Evolutionary conservation across 1,140 invertebrate species (phyloP).

Genomic region (Drosophila seguyi): DNA sequence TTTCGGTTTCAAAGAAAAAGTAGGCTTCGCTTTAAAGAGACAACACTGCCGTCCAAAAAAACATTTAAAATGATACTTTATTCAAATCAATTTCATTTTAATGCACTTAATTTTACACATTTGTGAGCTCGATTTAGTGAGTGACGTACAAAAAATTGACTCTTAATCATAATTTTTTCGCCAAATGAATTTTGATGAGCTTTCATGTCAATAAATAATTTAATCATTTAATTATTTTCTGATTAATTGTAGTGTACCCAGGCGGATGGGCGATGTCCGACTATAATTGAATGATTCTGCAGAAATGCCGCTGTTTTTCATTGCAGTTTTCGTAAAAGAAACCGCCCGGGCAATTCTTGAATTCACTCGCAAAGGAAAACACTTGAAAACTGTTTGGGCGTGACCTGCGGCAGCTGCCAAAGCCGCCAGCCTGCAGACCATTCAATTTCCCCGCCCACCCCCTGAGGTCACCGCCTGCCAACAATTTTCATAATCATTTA

Average conservation of each 20-base stretch:
- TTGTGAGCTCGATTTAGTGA: neutral
- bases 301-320: slow-evolving; percentile 18
- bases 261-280: slow-evolving; percentile 1
- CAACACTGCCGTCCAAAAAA: neutral
- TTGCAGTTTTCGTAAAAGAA: slow-evolving; percentile 9
- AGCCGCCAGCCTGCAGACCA: slow-evolving; percentile 23
- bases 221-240: slow-evolving; percentile 25
- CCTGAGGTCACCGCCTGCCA: slow-evolving; percentile 71
- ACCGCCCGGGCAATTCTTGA: slow-evolving; percentile 34
- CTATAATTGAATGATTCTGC: slow-evolving; percentile 23
- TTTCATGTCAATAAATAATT: slow-evolving; percentile 33
- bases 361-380: slow-evolving; percentile 44
- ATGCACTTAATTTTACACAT: slow-evolving; percentile 9
- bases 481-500: slow-evolving; percentile 83
- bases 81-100: slow-evolving; percentile 23
- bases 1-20: neutral
- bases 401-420: slow-evolving; percentile 74
- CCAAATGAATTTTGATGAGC: slow-evolving; percentile 21
- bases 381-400: slow-evolving; percentile 74
- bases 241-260: slow-evolving; percentile 23
- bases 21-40: neutral
- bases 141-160: neutral
- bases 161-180: slow-evolving; percentile 42
- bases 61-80: neutral
- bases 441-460: slow-evolving; percentile 12